Percentiles rank a stretch among this genome's conserved stretches.
These are phyloP conservation scores for Chiridota heheva DNA, from an alignment of 35 echinoderm and acorn worm genomes.

Conservation along the genomic window DNA sequence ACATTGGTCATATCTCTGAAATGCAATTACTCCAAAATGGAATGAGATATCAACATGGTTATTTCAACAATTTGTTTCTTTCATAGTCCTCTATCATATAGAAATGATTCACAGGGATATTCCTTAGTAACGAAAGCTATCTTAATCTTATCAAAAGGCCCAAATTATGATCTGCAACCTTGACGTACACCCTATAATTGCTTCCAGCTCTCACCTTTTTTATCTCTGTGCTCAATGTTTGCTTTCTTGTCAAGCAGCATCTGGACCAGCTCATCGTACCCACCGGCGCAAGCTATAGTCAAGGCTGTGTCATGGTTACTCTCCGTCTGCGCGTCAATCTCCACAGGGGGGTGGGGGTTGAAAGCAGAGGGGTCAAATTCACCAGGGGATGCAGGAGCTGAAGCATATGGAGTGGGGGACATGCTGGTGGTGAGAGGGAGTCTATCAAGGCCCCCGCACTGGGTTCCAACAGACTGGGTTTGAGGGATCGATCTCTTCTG, in stretches of 20 bases:
- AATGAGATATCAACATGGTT: no score
- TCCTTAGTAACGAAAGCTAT: no score
- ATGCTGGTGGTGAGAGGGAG: conserved; percentile 50
- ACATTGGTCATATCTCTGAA: no score
- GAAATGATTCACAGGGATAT: no score
- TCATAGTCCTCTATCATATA: no score
- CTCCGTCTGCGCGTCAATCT: conserved; percentile 98
- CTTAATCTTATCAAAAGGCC: no score
- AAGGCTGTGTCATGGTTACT: conserved; percentile 99
- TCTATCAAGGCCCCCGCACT: conserved; percentile 80
- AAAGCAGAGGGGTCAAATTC: conserved; percentile 63
- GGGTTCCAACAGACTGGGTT: conserved; percentile 94
- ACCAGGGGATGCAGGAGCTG: conserved; percentile 55
- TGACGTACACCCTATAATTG: no score
- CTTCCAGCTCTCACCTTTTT: no score
- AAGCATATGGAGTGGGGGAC: conserved; percentile 25
- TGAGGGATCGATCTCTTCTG: conserved; percentile 72
- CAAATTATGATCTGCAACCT: no score
- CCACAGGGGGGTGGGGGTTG: conserved; percentile 85
- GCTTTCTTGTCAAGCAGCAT: conserved; percentile 84
- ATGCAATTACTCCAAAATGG: no score
- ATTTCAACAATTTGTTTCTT: no score
- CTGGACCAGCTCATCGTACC: conserved; percentile 87
- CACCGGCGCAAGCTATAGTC: conserved; percentile 92
- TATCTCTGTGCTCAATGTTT: conserved; percentile 89